Evolutionary conservation across 2,888 invertebrate species (phyloP).

Genomic region (Caenorhabditis becei): DNA sequence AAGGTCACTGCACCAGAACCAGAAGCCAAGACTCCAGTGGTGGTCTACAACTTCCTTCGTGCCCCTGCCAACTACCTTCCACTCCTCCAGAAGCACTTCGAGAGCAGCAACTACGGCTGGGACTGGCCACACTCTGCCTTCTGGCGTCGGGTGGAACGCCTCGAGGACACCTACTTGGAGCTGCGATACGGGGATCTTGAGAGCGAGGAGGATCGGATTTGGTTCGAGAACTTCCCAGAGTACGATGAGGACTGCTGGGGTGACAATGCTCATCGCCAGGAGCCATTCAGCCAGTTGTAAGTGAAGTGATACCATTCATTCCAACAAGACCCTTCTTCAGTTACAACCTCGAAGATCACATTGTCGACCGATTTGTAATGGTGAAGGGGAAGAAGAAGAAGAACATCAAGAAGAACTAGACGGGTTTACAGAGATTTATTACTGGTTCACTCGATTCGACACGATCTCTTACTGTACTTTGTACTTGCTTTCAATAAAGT

Average conservation of each 20-base stretch:
- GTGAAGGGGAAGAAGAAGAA: not conserved
- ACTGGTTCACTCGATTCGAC: not conserved
- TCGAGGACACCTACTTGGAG: slow-evolving; percentile 22
- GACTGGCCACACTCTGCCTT: slow-evolving; percentile 41
- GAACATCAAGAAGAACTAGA: too few relatives aligned
- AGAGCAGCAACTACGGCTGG: slow-evolving; percentile 36
- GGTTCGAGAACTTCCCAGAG: too few relatives aligned
- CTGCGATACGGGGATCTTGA: slow-evolving; percentile 41
- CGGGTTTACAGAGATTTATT: not conserved
- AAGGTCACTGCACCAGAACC: not conserved
- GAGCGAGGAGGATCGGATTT: slow-evolving; percentile 7
- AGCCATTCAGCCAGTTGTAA: not conserved
- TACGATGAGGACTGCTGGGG: too few relatives aligned
- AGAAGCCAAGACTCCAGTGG: not conserved
- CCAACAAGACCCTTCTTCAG: too few relatives aligned
- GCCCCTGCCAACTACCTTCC: slow-evolving; percentile 33
- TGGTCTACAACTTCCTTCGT: slow-evolving; percentile 35
- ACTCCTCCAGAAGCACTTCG: slow-evolving; percentile 34
- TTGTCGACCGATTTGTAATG: not conserved
- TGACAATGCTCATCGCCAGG: too few relatives aligned
- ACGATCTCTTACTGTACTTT: too few relatives aligned
- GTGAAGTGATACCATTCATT: not conserved
- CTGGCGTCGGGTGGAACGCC: slow-evolving; percentile 43
- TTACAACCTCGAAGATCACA: too few relatives aligned
- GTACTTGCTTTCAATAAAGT: too few relatives aligned